Evolutionary conservation across 2,797 vertebrate species (phyloP), one percentile per base, ranked within the genome.

Genomic region (Australoheros facetus): DNA sequence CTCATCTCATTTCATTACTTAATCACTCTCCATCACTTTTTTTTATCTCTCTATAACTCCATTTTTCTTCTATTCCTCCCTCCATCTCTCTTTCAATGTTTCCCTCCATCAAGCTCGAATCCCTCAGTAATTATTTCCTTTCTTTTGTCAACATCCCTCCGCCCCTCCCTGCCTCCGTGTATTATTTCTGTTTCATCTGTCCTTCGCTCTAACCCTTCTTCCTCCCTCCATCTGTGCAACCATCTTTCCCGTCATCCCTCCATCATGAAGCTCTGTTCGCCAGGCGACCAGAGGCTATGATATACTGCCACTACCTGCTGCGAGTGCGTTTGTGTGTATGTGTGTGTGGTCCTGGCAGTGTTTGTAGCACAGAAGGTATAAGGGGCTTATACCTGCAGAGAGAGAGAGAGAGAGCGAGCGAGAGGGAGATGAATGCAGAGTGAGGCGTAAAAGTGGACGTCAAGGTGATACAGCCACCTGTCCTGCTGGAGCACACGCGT

Each of bases 341-440:
- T 39, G 58, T 71, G 73, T 70, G 55, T 30, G 76, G 80, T 77
- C 81, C 87, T 94, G 93, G 91, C 93, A 92, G 66, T 1, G 21
- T 78, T 48, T 21, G 66, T 34, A 59, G 85, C 84, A 94, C 94
- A 96, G 93, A 95, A 90, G 94, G 94, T 87, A 69, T 79, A 51
- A 88, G 85, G 91, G 90, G 92, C 85, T 95, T 94, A 94, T 90
- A 92, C 91, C 94, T 93, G 88, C 90, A 75, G 92, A 57, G 91
- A 85, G 72, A 71, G 82, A 59, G 81, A 73, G 77, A 58, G 66
- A 30, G 30, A 85, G 78, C n/a, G 51, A n/a, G 51, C 8, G 51
- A 10, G 17, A 64, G 37, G 71, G 71, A 48, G 75, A 81, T 78
- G 84, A 78, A 80, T 78, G 87, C 64, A 53, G 81, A 75, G 73